Conservation (phyloP, 2,888 invertebrate species). For the Patella ulyssiponensis region DNA sequence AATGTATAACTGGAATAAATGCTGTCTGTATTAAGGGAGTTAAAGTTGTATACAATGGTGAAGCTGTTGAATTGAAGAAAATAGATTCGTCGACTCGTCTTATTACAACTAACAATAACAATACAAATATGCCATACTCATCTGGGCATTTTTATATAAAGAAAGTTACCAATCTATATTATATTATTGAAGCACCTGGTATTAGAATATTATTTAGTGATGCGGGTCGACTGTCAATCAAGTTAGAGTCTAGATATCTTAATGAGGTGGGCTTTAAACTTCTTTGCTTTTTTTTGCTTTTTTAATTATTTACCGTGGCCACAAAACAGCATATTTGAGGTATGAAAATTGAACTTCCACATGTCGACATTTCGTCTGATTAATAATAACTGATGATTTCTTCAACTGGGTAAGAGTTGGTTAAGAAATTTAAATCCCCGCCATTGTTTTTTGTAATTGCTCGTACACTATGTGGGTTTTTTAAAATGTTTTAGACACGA, state of each 20-base stretch:
- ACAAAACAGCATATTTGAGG: no score
- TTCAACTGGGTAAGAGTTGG: no score
- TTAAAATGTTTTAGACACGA: no score
- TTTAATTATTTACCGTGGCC: no score
- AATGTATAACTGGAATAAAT: not conserved
- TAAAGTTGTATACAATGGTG: not conserved
- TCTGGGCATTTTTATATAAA: slow-evolving; percentile 35
- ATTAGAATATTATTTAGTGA: slow-evolving; percentile 46
- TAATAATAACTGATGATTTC: no score
- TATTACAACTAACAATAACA: not conserved
- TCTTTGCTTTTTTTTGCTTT: no score
- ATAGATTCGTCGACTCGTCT: not conserved
- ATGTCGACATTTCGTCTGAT: no score
- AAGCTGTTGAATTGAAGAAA: not conserved
- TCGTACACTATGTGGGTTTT: no score
- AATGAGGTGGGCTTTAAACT: slow-evolving; percentile 32
- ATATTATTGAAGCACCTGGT: slow-evolving; percentile 41
- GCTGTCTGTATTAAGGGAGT: not conserved
- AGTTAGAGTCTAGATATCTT: slow-evolving; percentile 42
- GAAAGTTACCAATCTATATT: slow-evolving; percentile 38
- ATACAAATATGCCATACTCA: slow-evolving; percentile 30
- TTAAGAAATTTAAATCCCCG: no score
- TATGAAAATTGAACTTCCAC: no score
- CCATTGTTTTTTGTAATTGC: no score
- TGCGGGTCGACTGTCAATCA: slow-evolving; percentile 45